Evolutionary conservation across 2,888 invertebrate species (phyloP).

Genomic region (Orchestes rusci): DNA sequence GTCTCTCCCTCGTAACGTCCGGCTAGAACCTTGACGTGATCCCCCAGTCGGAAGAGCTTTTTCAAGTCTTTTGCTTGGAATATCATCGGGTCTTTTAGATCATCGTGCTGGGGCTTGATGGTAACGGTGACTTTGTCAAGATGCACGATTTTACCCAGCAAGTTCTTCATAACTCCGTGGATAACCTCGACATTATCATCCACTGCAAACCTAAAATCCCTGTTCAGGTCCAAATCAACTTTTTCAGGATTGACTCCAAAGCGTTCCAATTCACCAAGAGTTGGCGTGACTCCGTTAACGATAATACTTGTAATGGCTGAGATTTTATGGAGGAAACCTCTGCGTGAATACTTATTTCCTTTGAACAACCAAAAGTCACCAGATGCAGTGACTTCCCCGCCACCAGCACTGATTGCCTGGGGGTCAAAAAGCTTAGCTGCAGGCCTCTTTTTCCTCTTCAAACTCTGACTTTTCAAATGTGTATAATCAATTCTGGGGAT

Average conservation of each 20-base stretch:
- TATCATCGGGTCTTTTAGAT: conserved; percentile 87
- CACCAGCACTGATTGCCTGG: conserved; percentile 78
- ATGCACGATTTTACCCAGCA: conserved; percentile 86
- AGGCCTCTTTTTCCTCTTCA: conserved; percentile 85
- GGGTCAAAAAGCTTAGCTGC: conserved; percentile 92
- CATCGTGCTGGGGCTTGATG: conserved; percentile 96
- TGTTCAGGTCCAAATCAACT: conserved; percentile 78
- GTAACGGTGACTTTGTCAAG: conserved; percentile 96
- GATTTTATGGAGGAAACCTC: conserved; percentile 93
- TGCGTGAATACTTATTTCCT: conserved; percentile 89
- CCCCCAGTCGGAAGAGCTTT: conserved; percentile 95
- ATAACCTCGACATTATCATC: conserved; percentile 98
- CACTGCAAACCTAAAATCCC: conserved; percentile 72
- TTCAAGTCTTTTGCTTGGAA: conserved; percentile 89
- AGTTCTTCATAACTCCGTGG: conserved; percentile 92
- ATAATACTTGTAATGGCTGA: conserved; percentile 94
- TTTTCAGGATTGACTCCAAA: conserved; percentile 84
- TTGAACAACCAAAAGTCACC: conserved; percentile 91
- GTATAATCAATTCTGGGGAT: conserved; percentile 98
- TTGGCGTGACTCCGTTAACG: conserved; percentile 91
- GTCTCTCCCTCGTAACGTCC: conserved; percentile 95
- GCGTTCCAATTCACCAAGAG: conserved; percentile 88
- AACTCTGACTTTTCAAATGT: conserved; percentile 79
- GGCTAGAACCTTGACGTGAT: conserved; percentile 89
- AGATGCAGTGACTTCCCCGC: conserved; percentile 89